These are phyloP conservation scores for Australoheros scitulus DNA, from an alignment of 2,113 vertebrate genomes.

Conservation along the genomic window DNA sequence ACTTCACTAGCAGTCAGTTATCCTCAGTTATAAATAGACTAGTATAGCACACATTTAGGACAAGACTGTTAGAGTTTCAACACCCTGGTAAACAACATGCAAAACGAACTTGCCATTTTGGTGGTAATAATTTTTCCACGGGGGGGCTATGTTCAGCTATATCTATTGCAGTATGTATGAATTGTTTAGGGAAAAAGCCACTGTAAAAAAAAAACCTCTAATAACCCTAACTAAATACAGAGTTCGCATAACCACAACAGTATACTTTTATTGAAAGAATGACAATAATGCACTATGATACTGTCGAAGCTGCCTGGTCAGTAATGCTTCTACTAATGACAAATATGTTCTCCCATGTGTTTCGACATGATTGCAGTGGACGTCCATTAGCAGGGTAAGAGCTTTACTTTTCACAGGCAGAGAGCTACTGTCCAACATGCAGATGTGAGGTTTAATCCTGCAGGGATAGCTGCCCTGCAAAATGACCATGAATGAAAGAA, in stretches of 20 bases:
- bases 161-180: neutral
- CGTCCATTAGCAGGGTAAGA: constrained; percentile 33
- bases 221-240: no score
- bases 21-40: neutral
- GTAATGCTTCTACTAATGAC: neutral
- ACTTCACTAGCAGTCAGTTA: neutral
- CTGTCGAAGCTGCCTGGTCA: neutral
- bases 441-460: neutral
- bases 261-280: neutral
- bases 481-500: neutral
- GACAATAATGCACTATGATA: neutral
- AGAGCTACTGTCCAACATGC: neutral
- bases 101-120: no score
- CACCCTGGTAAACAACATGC: no score
- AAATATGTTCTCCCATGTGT: neutral
- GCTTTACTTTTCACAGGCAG: constrained; percentile 6
- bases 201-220: no score
- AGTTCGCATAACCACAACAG: no score
- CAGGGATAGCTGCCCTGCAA: neutral
- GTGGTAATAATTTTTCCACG: no score
- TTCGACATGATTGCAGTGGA: constrained; percentile 11
- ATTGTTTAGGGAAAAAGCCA: no score
- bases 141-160: no score
- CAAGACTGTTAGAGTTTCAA: no score
- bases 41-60: neutral